Conservation (phyloP, 2,113 vertebrate genomes). For the Megaceryle maxima region DNA sequence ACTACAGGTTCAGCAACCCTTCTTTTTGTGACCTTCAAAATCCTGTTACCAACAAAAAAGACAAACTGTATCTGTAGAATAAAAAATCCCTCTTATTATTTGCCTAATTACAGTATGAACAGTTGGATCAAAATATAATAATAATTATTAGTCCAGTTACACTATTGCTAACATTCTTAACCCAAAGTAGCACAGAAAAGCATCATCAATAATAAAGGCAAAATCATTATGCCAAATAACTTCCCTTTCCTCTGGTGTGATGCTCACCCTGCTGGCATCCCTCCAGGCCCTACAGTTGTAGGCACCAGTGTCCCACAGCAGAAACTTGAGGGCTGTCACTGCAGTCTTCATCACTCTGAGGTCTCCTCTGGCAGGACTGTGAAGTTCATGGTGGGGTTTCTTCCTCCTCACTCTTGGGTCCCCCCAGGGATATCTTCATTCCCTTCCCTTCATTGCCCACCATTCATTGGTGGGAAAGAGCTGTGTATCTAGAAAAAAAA, state of each 20-base stretch:
- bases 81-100: neutral
- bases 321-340: neutral
- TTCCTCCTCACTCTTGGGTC: neutral
- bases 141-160: neutral
- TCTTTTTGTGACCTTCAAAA: neutral
- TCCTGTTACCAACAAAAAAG: neutral
- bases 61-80: neutral
- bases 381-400: neutral
- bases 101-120: neutral
- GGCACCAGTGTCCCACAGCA: neutral
- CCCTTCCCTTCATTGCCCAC: too few relatives aligned
- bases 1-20: neutral
- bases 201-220: neutral
- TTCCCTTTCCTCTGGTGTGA: neutral
- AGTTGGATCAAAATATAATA: neutral
- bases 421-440: accelerated
- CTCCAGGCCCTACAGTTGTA: neutral
- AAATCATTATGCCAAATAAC: neutral
- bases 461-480: neutral
- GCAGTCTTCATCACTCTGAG: neutral
- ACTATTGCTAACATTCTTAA: neutral
- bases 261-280: neutral
- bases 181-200: neutral
- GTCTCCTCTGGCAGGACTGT: neutral
- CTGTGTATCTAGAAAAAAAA: neutral